Evolutionary conservation across 2,888 invertebrate species (phyloP), one percentile per base, ranked within the genome.

Genomic region (Ommatoiulus sabulosus): DNA sequence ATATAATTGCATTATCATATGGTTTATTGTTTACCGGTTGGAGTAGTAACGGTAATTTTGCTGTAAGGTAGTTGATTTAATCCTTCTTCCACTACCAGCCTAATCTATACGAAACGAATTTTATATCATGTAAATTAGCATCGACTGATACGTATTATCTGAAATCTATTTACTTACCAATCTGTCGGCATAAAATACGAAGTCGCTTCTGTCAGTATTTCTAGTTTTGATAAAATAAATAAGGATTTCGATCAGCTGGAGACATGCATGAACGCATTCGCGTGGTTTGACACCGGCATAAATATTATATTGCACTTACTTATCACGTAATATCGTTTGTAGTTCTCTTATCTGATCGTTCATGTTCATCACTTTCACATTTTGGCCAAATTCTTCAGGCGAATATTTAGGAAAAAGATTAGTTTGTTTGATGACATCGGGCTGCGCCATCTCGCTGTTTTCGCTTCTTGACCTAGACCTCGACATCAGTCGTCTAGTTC

Each of bases 181-280:
- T 90, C 99, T 95, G 93, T 99, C 99, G 0, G 99, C 99, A 93
- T 97, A 99, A 93, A 99, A 99, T 92, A 99, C 98, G 92, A 99
- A 99, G 93, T 99, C 99, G 93, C 97, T 97, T 91, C 98, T 94
- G 3, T 96, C 94, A 44, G 98, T 99, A 91, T 96, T 97, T 92
- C 99, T 99, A 92, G 90, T 93, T 94, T 87, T 80, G n/a, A 88
- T 87, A 89, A 72, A 48, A 44, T 20, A 43, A 15, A 46, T 24
- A 52, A 20, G 48, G 10, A 10, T 20, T n/a, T 20, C 15, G 44
- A 87, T 43, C 52, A 87, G 52, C 46, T 46, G 24, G 4, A 20
- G 8, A 1, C 72, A 88, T 46, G 20, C 87, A 63, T 46, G 6
- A n/a, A 15, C n/a, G n/a, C 44, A 10, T 15, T 84, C 43, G 84